Conservation (phyloP, 2,888 invertebrate genomes). For the Rhabditoides inermis region DNA sequence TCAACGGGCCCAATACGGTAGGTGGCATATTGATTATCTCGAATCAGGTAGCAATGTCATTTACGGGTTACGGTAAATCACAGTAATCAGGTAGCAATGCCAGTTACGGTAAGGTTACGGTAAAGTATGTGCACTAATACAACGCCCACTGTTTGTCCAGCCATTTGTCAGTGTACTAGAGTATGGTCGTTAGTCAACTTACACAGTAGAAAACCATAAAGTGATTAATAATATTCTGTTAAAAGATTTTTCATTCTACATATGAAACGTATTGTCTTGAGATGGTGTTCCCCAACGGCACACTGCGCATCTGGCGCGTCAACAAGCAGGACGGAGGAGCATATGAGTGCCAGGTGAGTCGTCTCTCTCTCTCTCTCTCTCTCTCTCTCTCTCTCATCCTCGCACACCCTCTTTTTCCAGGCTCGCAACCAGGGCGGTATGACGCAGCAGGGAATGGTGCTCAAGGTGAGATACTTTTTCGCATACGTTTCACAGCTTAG, state of each 20-base stretch:
- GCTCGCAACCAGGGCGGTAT: conserved; percentile 58
- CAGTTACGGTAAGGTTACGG: too few species aligned
- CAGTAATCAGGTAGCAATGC: too few species aligned
- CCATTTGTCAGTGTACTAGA: too few species aligned
- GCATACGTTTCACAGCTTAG: too few species aligned
- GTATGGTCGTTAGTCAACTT: too few species aligned
- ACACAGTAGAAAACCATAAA: background rate
- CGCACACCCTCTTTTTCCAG: too few species aligned
- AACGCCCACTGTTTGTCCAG: too few species aligned
- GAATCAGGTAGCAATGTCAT: background rate
- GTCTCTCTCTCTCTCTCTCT: too few species aligned
- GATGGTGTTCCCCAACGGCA: conserved; percentile 52
- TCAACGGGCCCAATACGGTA: conserved; percentile 10
- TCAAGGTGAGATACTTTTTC: conserved; percentile 8
- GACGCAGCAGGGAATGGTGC: conserved; percentile 36
- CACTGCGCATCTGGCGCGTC: conserved; percentile 53
- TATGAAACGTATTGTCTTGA: background rate
- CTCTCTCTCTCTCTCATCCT: too few species aligned
- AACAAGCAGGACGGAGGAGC: conserved; percentile 55
- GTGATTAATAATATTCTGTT: background rate
- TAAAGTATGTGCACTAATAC: too few species aligned
- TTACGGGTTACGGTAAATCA: too few species aligned
- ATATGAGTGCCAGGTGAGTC: conserved; percentile 57
- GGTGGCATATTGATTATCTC: background rate
- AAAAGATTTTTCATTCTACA: background rate